Conservation (phyloP, 2,797 vertebrate genomes). For the Macrochelys suwanniensis region DNA sequence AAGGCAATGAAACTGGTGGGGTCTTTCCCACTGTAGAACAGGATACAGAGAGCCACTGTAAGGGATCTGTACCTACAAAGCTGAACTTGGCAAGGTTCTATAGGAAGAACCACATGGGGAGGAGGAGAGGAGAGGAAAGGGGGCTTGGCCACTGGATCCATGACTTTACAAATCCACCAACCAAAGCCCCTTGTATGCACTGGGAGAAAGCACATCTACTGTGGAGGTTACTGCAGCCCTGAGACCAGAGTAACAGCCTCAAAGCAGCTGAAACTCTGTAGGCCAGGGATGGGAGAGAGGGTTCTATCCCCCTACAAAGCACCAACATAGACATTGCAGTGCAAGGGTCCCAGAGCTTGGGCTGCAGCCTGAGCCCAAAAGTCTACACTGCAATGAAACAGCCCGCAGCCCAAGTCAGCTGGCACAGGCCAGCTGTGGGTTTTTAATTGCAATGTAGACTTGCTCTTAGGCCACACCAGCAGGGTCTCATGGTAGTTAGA, state of each 20-base stretch:
- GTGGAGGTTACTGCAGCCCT: background rate
- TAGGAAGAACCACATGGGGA: background rate
- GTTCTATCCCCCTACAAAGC: background rate
- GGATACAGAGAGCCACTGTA: background rate
- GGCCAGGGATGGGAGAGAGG: background rate
- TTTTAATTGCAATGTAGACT: too few species aligned
- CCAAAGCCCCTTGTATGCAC: background rate
- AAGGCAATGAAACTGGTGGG: background rate
- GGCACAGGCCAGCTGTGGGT: too few species aligned
- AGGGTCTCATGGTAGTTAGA: too few species aligned
- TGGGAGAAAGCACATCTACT: background rate
- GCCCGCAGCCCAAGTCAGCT: too few species aligned
- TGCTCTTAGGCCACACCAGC: too few species aligned
- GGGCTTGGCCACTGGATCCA: background rate
- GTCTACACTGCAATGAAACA: too few species aligned
- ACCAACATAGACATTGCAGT: accelerated
- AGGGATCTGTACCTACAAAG: background rate
- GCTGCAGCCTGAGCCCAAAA: background rate
- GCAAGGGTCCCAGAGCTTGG: accelerated
- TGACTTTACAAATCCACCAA: background rate
- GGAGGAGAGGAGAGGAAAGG: background rate
- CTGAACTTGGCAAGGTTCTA: background rate
- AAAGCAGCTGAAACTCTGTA: background rate
- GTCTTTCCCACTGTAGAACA: background rate
- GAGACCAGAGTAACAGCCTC: background rate